phyloP scores from a whole-genome alignment of 1,140 invertebrate genomes.

The Trichogramma pretiosum region DNA sequence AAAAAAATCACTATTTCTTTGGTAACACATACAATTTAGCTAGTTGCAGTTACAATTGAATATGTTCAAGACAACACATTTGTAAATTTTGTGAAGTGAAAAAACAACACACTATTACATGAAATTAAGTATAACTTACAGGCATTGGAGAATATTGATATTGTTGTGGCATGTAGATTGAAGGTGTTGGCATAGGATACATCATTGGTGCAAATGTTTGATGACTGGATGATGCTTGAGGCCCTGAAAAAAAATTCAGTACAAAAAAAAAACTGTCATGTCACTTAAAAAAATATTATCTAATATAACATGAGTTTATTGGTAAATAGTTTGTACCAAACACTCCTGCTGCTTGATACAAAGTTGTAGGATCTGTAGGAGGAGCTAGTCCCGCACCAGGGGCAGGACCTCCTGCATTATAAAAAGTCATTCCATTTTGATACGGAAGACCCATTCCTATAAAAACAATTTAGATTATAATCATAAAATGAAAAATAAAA shows the following conservation, averaged over 20 bases:
- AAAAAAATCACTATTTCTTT: conserved; percentile 17
- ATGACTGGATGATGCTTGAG: conserved; percentile 38
- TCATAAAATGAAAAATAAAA: neutral
- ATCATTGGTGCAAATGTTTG: conserved; percentile 41
- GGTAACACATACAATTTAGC: no score
- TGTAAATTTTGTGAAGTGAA: neutral
- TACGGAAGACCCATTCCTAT: conserved; percentile 45
- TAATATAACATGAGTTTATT: neutral
- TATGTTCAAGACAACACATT: conserved; percentile 12
- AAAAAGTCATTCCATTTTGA: conserved; percentile 54
- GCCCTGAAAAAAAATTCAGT: conserved; percentile 26
- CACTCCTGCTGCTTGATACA: conserved; percentile 43
- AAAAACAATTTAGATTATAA: conserved; percentile 9
- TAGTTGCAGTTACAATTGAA: no score
- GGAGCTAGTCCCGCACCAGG: conserved; percentile 38
- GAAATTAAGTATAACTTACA: conserved; percentile 29
- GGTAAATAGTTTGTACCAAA: conserved; percentile 31
- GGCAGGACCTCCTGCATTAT: conserved; percentile 38
- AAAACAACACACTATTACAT: neutral
- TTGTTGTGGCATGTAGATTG: conserved; percentile 42
- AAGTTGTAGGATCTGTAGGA: conserved; percentile 37
- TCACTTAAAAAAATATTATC: conserved; percentile 9
- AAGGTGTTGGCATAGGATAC: conserved; percentile 42
- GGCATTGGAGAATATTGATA: conserved; percentile 44
- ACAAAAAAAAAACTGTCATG: conserved; percentile 2